Conservation (phyloP, 2,888 invertebrate species). For the Phengaris alcon region DNA sequence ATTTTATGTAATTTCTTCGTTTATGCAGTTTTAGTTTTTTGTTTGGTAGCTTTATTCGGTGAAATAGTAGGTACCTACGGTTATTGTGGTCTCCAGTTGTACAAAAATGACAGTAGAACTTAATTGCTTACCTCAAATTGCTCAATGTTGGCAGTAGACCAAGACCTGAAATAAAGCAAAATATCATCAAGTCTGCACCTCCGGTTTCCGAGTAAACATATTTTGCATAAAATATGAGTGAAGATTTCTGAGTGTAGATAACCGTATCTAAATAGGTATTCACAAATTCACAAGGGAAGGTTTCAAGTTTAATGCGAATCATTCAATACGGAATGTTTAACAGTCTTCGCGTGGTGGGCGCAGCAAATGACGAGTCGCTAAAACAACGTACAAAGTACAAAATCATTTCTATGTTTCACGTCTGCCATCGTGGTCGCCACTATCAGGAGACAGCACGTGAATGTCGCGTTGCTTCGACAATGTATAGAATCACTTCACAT, state of each 20-base stretch:
- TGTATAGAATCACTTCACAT: too few relatives aligned
- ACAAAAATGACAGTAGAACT: background rate
- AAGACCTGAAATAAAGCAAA: constrained; percentile 82
- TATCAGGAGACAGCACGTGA: too few relatives aligned
- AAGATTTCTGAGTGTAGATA: background rate
- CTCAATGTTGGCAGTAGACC: constrained; percentile 92
- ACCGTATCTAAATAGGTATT: background rate
- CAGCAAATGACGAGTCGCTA: background rate
- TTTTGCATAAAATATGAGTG: background rate
- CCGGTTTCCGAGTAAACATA: background rate
- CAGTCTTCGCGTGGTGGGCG: background rate
- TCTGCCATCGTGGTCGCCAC: too few relatives aligned
- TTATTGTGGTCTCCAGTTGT: background rate
- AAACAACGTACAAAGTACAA: too few relatives aligned
- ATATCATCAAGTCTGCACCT: background rate
- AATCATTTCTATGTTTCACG: background rate
- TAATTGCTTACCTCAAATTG: constrained; percentile 86
- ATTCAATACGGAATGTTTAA: background rate
- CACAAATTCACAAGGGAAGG: background rate
- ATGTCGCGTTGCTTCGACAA: too few relatives aligned
- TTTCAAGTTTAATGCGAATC: background rate
- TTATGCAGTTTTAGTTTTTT: too few relatives aligned
- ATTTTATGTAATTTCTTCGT: too few relatives aligned
- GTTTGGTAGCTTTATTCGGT: too few relatives aligned
- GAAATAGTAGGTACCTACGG: background rate